These are phyloP conservation scores for Drosophila sturtevanti DNA, from an alignment of 1,140 invertebrate species.

Conservation along the genomic window DNA sequence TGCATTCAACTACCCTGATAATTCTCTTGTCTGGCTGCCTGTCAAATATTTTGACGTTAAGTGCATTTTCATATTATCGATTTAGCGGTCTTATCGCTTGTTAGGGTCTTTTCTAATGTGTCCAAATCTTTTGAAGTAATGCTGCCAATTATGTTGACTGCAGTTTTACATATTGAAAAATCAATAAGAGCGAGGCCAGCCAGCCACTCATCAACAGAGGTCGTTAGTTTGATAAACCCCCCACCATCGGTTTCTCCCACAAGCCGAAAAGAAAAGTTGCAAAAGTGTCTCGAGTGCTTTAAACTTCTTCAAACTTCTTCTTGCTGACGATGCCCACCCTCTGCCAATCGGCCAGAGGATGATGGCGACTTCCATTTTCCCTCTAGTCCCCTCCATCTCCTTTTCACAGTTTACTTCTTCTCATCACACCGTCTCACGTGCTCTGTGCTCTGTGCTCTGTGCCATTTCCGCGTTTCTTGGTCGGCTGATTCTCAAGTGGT, in stretches of 20 bases:
- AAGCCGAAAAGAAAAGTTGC: conserved; percentile 60
- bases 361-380: conserved; percentile 15
- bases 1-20: not conserved
- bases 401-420: too few species aligned
- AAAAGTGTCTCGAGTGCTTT: conserved; percentile 77
- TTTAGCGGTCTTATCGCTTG: conserved; percentile 62
- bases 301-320: conserved; percentile 63
- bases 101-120: conserved; percentile 56
- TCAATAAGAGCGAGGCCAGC: conserved; percentile 43
- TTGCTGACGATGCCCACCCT: conserved; percentile 29
- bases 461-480: conserved; percentile 71
- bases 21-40: conserved; percentile 38
- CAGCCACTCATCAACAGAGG: conserved; percentile 50
- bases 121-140: conserved; percentile 22
- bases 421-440: not conserved
- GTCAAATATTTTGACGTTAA: conserved; percentile 74
- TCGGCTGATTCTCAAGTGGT: conserved; percentile 64
- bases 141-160: conserved; percentile 67
- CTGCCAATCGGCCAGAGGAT: conserved; percentile 16
- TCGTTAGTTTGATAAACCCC: conserved; percentile 68
- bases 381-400: too few species aligned
- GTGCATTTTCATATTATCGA: conserved; percentile 78
- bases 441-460: conserved; percentile 32
- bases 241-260: conserved; percentile 13
- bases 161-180: conserved; percentile 57